Base-by-base conservation (phyloP, 2,113 vertebrate species). In the Pelecanoides urinatrix region DNA sequence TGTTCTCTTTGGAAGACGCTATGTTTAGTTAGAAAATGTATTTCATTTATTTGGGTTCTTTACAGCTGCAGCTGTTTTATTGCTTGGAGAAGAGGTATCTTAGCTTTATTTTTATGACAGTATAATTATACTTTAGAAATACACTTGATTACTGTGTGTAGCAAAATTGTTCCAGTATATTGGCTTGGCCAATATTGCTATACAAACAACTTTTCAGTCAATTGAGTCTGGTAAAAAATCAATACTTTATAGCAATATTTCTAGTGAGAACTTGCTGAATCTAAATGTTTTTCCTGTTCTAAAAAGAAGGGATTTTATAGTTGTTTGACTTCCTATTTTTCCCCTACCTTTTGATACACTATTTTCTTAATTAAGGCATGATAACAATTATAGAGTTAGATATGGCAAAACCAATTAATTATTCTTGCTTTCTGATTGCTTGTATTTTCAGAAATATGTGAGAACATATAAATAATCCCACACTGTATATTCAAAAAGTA, bases 151-250 rank as follows among this genome's bases (percentile, higher is more conserved):
- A 98, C 98, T 98, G 97, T 90, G 96, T 98, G 96, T 97, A 98
- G 97, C 97, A 97, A 92, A 98, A 98, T 98, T 98, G 98, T 99
- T 99, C 98, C 98, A 98, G 97, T 98, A 98, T 98, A 98, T 99
- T 98, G 99, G 98, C 97, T 99, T 97, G 98, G 98, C 99, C 99
- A 98, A 98, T 99, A 99, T 98, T 99, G 99, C 99, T 99, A 99
- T 98, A 98, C 98, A 99, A 99, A 99, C 99, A 99, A 99, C 99
- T 99, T 99, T 99, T 99, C 99, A 99, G 99, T 99, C 99, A 99
- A 99, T 99, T 99, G 99, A 99, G 98, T 98, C 98, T 97, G 97
- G 98, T 98, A 97, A 98, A 99, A 98, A 98, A 99, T 99, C 99
- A 98, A 99, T 99, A 98, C 94, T 97, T 98, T 98, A 97, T 98